These are phyloP conservation scores for Leptinotarsa haldemani DNA, from an alignment of 2,888 invertebrate genomes.

Conservation along the genomic window DNA sequence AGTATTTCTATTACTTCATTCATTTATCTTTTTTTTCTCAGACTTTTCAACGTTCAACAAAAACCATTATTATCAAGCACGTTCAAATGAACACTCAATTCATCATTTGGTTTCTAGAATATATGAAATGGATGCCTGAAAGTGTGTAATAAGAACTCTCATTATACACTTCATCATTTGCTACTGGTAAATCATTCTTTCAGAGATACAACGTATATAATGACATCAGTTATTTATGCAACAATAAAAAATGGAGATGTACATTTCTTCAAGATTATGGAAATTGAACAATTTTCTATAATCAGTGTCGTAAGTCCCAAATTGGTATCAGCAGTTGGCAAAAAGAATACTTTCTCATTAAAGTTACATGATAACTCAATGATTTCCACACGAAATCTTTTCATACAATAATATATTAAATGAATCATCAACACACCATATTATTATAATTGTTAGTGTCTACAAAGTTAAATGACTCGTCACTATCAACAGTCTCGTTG, in stretches of 20 bases:
- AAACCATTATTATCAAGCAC: too few species aligned
- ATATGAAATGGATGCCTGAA: too few species aligned
- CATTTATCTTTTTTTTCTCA: too few species aligned
- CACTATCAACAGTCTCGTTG: not conserved
- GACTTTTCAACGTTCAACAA: too few species aligned
- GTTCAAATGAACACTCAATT: too few species aligned
- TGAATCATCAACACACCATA: slow-evolving; percentile 5
- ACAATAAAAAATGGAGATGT: not conserved
- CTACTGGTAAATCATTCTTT: too few species aligned
- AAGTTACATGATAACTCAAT: not conserved
- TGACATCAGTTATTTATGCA: not conserved
- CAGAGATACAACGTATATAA: not conserved
- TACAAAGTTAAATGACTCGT: not conserved
- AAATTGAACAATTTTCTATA: not conserved
- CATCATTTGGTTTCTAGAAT: too few species aligned
- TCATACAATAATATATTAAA: not conserved
- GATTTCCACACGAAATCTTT: not conserved
- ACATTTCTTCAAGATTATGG: not conserved
- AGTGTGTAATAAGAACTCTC: too few species aligned
- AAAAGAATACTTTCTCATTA: not conserved
- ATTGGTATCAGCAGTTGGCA: too few species aligned
- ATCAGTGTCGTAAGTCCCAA: not conserved
- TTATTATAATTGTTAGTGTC: slow-evolving; percentile 3
- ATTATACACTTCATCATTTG: too few species aligned
- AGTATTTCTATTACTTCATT: too few species aligned